phyloP scores from a whole-genome alignment of 2,113 vertebrate genomes.

The Pseudorhombus dupliciocellatus region DNA sequence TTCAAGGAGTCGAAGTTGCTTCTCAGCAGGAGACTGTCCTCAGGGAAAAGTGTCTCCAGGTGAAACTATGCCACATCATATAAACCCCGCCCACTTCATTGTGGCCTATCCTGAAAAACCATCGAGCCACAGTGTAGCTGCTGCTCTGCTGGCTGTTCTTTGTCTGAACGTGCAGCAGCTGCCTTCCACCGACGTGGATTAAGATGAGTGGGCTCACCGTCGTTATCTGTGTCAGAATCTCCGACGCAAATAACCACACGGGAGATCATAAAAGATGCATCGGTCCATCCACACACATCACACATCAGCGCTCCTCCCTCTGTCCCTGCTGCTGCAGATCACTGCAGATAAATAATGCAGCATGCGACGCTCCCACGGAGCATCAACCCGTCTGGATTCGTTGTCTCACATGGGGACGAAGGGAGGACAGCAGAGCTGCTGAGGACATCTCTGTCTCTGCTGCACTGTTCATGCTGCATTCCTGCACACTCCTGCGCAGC shows the following conservation, averaged over 20 bases:
- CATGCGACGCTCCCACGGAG: slow-evolving; percentile 44
- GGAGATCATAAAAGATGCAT: slow-evolving; percentile 25
- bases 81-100: too few relatives aligned
- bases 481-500: too few relatives aligned
- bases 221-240: slow-evolving; percentile 18
- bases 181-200: slow-evolving; percentile 45
- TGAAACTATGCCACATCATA: too few relatives aligned
- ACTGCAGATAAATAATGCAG: slow-evolving; percentile 66
- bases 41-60: too few relatives aligned
- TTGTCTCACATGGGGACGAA: neutral
- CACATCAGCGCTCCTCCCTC: neutral
- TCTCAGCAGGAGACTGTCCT: too few relatives aligned
- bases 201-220: slow-evolving; percentile 44
- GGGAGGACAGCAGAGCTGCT: neutral
- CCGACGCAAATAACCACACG: slow-evolving; percentile 28
- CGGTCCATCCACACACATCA: neutral
- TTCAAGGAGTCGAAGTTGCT: too few relatives aligned
- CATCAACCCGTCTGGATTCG: neutral
- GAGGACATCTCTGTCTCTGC: neutral
- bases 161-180: slow-evolving; percentile 20
- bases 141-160: neutral
- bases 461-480: neutral
- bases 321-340: slow-evolving; percentile 49
- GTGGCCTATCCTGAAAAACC: too few relatives aligned
- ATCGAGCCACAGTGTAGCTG: neutral